Base-by-base conservation (phyloP, 2,888 invertebrate species). In the Drosophila melanosoma region DNA sequence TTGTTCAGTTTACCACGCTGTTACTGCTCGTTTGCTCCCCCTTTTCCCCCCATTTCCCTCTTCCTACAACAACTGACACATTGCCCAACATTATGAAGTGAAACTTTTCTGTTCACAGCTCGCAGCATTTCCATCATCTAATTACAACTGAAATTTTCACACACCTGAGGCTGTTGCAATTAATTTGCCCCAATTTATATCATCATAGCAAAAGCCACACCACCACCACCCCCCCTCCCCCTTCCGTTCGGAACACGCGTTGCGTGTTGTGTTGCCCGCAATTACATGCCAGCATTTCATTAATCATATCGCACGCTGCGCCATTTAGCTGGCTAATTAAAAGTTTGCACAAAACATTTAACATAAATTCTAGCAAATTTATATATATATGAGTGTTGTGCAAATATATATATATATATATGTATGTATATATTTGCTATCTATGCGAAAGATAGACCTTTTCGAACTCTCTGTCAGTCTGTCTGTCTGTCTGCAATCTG, bases 261-360 rank as follows among this genome's bases (percentile, higher is more conserved):
- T 82, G 78, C 78, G 83, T 81, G 81, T 58, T 79, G 52, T 53
- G 66, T 60, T 70, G 78, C 61, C 81, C 79, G 71, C 84, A 83
- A 82, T 85, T 87, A 85, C 85, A 85, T 87, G 85, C 80, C 84
- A 89, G 75, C 80, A 84, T 87, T 89, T 87, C 87, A 85, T 85
- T 89, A 85, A 85, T 85, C 89, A 85, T 85, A 85, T 89, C 85
- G 80, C 86, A 78, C 67, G 76, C 80, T 87, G 80, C 89, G 82
- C 89, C 85, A 89, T 88, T 88, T 84, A 88, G 87, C 78, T 83
- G 74, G 78, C 85, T 85, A 85, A 85, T 85, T 85, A 85, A 85
- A 85, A 85, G 87, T 85, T 85, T 86, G 83, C 72, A 79, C 82
- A 87, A 83, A 87, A 79, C 86, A 83, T 84, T 83, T 76, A 86